Evolutionary conservation across 2,797 vertebrate species (phyloP).

Genomic region (Gallinago stenura): DNA sequence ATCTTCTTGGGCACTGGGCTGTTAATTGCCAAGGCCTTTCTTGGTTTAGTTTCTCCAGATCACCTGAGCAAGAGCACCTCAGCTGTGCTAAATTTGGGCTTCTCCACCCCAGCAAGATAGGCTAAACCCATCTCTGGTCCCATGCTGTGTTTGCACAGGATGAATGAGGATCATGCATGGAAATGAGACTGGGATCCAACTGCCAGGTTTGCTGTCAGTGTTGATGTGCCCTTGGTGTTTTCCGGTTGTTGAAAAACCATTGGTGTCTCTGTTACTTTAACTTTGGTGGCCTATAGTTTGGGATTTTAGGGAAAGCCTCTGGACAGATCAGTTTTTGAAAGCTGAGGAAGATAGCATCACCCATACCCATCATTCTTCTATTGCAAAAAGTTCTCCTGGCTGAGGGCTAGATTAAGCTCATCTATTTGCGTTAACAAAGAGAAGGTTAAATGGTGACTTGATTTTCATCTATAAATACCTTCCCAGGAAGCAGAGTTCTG

Average conservation of each 20-base stretch:
- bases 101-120: neutral
- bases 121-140: neutral
- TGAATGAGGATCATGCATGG: neutral
- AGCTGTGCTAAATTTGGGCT: neutral
- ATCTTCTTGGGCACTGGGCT: neutral
- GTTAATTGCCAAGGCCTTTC: neutral
- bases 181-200: neutral
- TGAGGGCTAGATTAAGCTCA: neutral
- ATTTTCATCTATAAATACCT: slow-evolving; percentile 23
- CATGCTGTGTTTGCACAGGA: neutral
- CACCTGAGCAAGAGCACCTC: neutral
- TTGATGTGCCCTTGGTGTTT: neutral
- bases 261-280: neutral
- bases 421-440: neutral
- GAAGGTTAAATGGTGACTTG: neutral
- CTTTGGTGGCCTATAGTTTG: neutral
- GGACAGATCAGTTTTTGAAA: neutral
- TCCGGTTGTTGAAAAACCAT: neutral
- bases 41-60: neutral
- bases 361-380: neutral
- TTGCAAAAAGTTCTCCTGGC: neutral
- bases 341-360: neutral
- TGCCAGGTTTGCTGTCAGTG: neutral
- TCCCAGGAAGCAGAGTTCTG: neutral
- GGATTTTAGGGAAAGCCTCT: neutral